These are phyloP conservation scores for Protaetia brevitarsis DNA, from an alignment of 1,140 invertebrate species.

Conservation along the genomic window DNA sequence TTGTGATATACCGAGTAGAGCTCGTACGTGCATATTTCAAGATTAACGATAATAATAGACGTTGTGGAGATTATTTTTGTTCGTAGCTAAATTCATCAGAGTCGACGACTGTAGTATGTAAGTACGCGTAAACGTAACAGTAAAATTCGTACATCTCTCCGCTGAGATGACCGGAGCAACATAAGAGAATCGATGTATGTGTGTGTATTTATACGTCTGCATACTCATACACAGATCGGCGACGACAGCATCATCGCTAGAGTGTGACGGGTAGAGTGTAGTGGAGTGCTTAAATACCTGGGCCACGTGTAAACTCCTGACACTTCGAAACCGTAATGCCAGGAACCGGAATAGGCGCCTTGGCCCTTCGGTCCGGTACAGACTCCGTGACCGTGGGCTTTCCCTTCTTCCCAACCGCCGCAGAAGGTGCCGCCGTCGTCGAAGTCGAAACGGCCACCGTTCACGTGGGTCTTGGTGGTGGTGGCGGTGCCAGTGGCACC, in stretches of 20 bases:
- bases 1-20: too few species aligned
- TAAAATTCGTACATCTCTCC: too few species aligned
- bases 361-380: constrained; percentile 97
- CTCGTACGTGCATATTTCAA: background rate
- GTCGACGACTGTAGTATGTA: background rate
- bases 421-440: constrained; percentile 99
- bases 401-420: constrained; percentile 99
- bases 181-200: too few species aligned
- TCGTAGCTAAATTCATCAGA: background rate
- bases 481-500: constrained; percentile 63
- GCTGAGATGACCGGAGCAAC: too few species aligned
- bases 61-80: background rate
- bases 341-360: constrained; percentile 97
- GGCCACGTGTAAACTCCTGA: constrained; percentile 99
- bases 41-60: background rate
- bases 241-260: background rate
- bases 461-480: constrained; percentile 63
- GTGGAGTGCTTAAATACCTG: constrained; percentile 59
- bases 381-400: constrained; percentile 94
- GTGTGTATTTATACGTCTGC: too few species aligned
- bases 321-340: constrained; percentile 99
- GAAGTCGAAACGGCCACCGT: constrained; percentile 98
- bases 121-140: too few species aligned
- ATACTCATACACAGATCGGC: background rate
- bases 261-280: background rate